phyloP scores from a whole-genome alignment of 1,140 invertebrate genomes.

The Platorchestia sp. region DNA sequence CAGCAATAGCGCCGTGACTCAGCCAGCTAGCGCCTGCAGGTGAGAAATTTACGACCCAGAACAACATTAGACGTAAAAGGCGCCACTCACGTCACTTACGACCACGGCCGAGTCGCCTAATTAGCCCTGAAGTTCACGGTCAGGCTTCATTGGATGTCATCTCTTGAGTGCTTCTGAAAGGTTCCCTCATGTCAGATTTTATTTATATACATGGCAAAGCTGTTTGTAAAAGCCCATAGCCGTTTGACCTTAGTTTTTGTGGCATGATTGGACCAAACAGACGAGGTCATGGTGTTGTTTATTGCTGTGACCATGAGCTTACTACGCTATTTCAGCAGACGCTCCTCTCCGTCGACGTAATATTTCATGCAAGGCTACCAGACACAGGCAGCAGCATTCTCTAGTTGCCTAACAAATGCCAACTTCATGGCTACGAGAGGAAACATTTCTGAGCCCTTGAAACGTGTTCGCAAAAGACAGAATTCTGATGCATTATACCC shows the following conservation, averaged over 20 bases:
- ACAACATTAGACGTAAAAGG: background rate
- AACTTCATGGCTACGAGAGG: background rate
- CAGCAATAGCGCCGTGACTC: background rate
- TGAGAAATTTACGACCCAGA: conserved; percentile 21
- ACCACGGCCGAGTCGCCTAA: background rate
- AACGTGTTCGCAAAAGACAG: background rate
- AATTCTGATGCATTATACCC: too few relatives aligned
- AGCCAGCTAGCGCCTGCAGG: background rate
- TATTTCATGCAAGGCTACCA: background rate
- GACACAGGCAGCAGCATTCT: too few relatives aligned
- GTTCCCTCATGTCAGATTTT: too few relatives aligned
- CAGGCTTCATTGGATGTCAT: background rate
- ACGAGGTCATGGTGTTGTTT: background rate
- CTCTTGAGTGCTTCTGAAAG: background rate
- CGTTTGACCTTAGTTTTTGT: background rate
- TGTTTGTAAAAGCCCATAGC: background rate
- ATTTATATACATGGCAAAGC: too few relatives aligned
- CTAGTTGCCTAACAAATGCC: background rate
- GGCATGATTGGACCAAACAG: background rate
- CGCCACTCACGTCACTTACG: background rate
- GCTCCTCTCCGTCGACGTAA: background rate
- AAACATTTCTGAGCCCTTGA: background rate
- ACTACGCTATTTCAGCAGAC: background rate
- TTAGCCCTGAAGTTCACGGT: conserved; percentile 7
- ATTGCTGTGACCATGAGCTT: background rate